Evolutionary conservation across 2,888 invertebrate species (phyloP).

Genomic region (Torymus texanus): DNA sequence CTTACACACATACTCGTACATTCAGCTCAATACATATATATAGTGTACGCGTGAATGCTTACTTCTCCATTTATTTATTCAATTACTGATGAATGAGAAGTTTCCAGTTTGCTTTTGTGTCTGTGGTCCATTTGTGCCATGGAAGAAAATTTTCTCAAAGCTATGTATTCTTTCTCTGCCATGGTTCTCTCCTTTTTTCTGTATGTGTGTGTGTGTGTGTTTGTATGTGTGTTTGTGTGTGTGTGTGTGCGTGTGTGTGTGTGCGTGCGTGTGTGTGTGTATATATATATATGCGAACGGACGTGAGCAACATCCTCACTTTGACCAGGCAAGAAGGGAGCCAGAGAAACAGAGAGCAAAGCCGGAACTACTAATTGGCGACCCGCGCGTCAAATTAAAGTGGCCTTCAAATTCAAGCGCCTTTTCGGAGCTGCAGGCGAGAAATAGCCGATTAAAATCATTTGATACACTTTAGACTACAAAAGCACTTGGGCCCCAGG

Average conservation of each 20-base stretch:
- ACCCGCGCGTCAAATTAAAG: conserved; percentile 53
- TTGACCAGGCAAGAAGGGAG: background rate
- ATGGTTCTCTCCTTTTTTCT: too few relatives aligned
- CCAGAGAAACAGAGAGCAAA: background rate
- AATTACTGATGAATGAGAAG: conserved; percentile 15
- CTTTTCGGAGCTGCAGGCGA: background rate
- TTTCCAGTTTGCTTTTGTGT: background rate
- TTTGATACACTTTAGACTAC: conserved; percentile 8
- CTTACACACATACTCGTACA: too few relatives aligned
- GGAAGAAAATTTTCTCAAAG: background rate
- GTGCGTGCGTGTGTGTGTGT: background rate
- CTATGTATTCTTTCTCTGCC: too few relatives aligned
- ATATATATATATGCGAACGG: background rate
- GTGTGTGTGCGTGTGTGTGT: background rate
- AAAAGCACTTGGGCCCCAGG: background rate
- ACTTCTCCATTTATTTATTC: background rate
- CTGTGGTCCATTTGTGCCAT: background rate
- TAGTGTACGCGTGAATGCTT: background rate
- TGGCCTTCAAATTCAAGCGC: conserved; percentile 26
- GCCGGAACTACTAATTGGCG: conserved; percentile 59
- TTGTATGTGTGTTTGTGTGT: too few relatives aligned
- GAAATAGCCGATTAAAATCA: conserved; percentile 35
- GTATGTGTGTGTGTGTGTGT: too few relatives aligned
- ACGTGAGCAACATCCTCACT: background rate
- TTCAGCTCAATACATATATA: background rate